Evolutionary conservation across 2,888 invertebrate species (phyloP).

Genomic region (Sclerodermus sp.): DNA sequence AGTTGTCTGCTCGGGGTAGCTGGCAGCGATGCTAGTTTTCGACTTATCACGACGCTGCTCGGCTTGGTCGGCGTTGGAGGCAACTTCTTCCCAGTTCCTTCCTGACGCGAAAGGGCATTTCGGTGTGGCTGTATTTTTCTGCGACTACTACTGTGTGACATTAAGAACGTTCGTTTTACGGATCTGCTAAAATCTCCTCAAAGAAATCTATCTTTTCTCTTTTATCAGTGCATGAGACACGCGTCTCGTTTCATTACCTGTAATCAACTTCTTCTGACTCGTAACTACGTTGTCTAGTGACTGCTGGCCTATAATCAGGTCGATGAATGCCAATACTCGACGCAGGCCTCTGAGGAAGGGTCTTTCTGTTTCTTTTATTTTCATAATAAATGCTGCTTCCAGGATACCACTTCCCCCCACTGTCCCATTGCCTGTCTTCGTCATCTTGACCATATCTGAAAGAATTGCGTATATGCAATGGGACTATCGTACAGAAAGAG

Average conservation of each 20-base stretch:
- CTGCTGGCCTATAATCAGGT: conserved; percentile 46
- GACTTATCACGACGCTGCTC: conserved; percentile 41
- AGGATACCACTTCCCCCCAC: conserved; percentile 63
- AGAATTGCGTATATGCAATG: too few species aligned
- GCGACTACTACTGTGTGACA: conserved; percentile 19
- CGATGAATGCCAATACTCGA: conserved; percentile 51
- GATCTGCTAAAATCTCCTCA: not conserved
- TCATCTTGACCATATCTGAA: conserved; percentile 65
- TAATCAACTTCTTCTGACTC: conserved; percentile 52
- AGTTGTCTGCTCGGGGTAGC: conserved; percentile 63
- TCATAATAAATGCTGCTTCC: conserved; percentile 46
- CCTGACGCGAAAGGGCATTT: conserved; percentile 46
- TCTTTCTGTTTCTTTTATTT: conserved; percentile 52
- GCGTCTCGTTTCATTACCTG: conserved; percentile 35
- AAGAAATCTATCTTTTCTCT: not conserved
- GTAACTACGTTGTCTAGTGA: conserved; percentile 51
- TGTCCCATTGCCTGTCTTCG: conserved; percentile 75
- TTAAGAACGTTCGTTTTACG: not conserved
- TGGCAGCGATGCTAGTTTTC: conserved; percentile 59
- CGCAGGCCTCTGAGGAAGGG: conserved; percentile 52
- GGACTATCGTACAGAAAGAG: too few species aligned
- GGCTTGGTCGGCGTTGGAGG: conserved; percentile 55
- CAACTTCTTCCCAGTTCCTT: conserved; percentile 53
- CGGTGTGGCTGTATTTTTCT: conserved; percentile 46
- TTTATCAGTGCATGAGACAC: too few species aligned